Evolutionary conservation across 2,797 vertebrate genomes (phyloP), one percentile per base, ranked within the genome.

Genomic region (Mastacembelus armatus): DNA sequence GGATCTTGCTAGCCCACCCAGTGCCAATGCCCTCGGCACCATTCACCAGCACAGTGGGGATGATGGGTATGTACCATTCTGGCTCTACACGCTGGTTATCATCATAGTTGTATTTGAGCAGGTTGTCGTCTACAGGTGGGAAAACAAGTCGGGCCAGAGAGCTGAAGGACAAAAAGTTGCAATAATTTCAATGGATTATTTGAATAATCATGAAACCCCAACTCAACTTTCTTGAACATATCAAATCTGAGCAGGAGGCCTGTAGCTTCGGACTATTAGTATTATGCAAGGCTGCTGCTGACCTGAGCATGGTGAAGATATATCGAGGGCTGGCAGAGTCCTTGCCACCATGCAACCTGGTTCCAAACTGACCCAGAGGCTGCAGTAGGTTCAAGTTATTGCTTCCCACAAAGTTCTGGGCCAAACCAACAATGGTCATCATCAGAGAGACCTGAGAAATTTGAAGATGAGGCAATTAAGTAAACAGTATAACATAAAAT

Each of bases 231-330:
- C 14, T 16, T 5, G 50, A 32, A 16, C 2, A 7, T 4, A 2
- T 10, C 16, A 45, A 24, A 55, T 3, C 4, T 40, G 30, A 9
- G 2, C 15, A 30, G 0, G 15, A 39, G 10, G 1, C 4, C 22
- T 10, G 9, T 22, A 35, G 10, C 11, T 70, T 48, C 14, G 24
- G 15, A 54, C 4, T 11, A 26, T 10, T 26, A 10, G 10, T 8
- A 5, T 9, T 19, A 16, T 27, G 9, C 14, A 12, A 39, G 14
- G 7, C 29, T n/a, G 10, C 4, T 24, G 73, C 91, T 83, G 44
- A 99, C 98, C 97, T 99, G 74, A 99, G 97, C 98, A 98, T 98
- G 61, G 97, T 99, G 81, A 99, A 99, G 91, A 99, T 99, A 89
- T 99, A 99, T 95, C 98, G 95, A 92, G 98, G 96, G 79, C 98